These are phyloP conservation scores for Anseranas semipalmata DNA, from an alignment of 2,113 vertebrate species.

Conservation along the genomic window DNA sequence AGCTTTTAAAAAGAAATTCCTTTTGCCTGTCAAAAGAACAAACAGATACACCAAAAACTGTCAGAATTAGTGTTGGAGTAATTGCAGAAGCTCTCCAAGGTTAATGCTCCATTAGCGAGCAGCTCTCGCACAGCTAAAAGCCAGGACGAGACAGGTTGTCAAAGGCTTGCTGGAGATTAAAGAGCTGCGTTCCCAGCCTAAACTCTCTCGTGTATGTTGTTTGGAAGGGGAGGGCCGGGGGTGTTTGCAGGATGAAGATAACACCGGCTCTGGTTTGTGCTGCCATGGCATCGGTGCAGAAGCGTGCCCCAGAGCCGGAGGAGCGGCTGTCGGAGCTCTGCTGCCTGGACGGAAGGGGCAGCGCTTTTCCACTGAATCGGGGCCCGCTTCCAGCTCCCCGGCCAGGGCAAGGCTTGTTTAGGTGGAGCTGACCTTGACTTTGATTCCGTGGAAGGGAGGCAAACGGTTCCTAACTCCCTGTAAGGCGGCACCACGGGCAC, in stretches of 20 bases:
- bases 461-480: not conserved
- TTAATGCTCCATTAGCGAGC: slow-evolving; percentile 76
- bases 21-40: slow-evolving; percentile 60
- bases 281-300: not conserved
- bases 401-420: not conserved
- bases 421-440: not conserved
- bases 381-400: not conserved
- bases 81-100: slow-evolving; percentile 74
- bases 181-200: slow-evolving; percentile 61
- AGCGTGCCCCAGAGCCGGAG: fast-evolving
- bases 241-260: not conserved
- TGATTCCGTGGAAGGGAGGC: not conserved
- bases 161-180: slow-evolving; percentile 76
- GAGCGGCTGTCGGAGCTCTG: not conserved
- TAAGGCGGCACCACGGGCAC: not conserved
- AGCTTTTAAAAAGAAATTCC: slow-evolving; percentile 65
- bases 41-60: slow-evolving; percentile 44
- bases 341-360: no score
- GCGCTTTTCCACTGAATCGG: fast-evolving
- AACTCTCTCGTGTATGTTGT: slow-evolving; percentile 58
- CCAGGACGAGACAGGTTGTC: slow-evolving; percentile 75
- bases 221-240: not conserved
- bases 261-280: not conserved
- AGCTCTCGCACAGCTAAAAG: slow-evolving; percentile 70
- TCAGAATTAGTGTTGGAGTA: slow-evolving; percentile 64